Evolutionary conservation across 2,888 invertebrate genomes (phyloP).

Genomic region (Tromatobia lineatoria): DNA sequence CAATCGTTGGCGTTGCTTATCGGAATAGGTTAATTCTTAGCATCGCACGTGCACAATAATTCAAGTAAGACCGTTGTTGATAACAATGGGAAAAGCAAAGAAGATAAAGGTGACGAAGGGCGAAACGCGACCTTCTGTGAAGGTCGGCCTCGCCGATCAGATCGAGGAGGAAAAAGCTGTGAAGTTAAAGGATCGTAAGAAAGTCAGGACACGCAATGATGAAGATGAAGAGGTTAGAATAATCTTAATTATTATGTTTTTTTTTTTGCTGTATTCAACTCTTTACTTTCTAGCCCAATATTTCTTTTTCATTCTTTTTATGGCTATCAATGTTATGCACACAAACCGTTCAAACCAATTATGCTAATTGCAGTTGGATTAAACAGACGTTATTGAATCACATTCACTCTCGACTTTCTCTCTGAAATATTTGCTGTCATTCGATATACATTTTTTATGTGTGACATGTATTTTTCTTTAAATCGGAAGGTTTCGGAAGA

Average conservation of each 20-base stretch:
- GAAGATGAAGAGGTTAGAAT: slow-evolving; percentile 90
- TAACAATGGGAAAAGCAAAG: slow-evolving; percentile 92
- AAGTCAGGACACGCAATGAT: slow-evolving; percentile 89
- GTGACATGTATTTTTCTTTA: no score
- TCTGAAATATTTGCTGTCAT: no score
- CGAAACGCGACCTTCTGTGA: slow-evolving; percentile 83
- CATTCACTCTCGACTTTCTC: no score
- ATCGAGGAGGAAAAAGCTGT: slow-evolving; percentile 89
- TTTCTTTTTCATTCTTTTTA: slow-evolving; percentile 9
- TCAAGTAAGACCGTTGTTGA: slow-evolving; percentile 25
- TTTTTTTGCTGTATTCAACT: no score
- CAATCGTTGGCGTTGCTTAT: slow-evolving; percentile 9
- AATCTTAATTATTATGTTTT: slow-evolving; percentile 14
- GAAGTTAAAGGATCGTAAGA: slow-evolving; percentile 89
- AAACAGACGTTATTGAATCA: no score
- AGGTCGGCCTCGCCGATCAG: slow-evolving; percentile 91
- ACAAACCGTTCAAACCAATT: no score
- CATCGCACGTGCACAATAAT: slow-evolving; percentile 38
- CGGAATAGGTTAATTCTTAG: slow-evolving; percentile 39
- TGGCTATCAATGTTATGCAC: no score
- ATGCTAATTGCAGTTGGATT: no score
- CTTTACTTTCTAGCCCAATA: neutral
- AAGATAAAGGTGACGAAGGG: slow-evolving; percentile 88
- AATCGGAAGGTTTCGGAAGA: no score
- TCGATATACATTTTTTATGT: no score